Evolutionary conservation across 2,888 invertebrate species (phyloP).

Genomic region (Argyresthia albistria): DNA sequence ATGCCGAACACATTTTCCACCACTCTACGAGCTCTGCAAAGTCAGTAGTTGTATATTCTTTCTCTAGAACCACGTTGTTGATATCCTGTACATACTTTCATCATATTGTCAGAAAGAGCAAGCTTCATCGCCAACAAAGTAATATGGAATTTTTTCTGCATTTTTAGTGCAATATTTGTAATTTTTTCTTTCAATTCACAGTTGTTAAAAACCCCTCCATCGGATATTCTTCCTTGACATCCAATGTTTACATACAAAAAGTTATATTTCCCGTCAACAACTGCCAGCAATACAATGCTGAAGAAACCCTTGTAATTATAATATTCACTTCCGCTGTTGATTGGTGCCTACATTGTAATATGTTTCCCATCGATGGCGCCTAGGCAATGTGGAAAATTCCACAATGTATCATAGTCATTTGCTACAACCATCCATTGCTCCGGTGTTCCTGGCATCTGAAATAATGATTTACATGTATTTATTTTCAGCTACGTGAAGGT

Average conservation of each 20-base stretch:
- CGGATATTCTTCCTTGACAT: slow-evolving; percentile 16
- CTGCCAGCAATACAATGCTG: slow-evolving; percentile 14
- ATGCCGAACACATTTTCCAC: slow-evolving; percentile 12
- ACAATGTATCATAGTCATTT: slow-evolving; percentile 9
- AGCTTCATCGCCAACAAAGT: slow-evolving; percentile 8
- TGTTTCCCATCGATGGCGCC: slow-evolving; percentile 21
- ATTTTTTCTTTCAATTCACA: slow-evolving; percentile 5
- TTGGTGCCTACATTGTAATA: slow-evolving; percentile 15
- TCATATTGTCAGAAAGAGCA: slow-evolving; percentile 8
- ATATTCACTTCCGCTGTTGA: slow-evolving; percentile 17
- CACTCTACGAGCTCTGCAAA: slow-evolving; percentile 9
- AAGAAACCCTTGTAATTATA: slow-evolving; percentile 22
- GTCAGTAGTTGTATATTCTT: slow-evolving; percentile 8
- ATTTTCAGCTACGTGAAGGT: slow-evolving; percentile 8
- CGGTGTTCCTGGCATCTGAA: slow-evolving; percentile 10
- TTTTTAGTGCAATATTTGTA: slow-evolving; percentile 8
- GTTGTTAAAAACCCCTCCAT: slow-evolving; percentile 16
- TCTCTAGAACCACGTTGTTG: slow-evolving; percentile 8
- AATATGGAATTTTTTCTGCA: slow-evolving; percentile 8
- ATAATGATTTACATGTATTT: slow-evolving; percentile 7
- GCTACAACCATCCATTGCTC: slow-evolving; percentile 6
- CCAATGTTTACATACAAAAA: slow-evolving; percentile 16
- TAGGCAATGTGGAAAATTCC: slow-evolving; percentile 8
- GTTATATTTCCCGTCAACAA: slow-evolving; percentile 13
- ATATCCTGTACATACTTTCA: slow-evolving; percentile 9